phyloP scores from a whole-genome alignment of 2,113 vertebrate genomes.

The Takifugu bimaculatus region DNA sequence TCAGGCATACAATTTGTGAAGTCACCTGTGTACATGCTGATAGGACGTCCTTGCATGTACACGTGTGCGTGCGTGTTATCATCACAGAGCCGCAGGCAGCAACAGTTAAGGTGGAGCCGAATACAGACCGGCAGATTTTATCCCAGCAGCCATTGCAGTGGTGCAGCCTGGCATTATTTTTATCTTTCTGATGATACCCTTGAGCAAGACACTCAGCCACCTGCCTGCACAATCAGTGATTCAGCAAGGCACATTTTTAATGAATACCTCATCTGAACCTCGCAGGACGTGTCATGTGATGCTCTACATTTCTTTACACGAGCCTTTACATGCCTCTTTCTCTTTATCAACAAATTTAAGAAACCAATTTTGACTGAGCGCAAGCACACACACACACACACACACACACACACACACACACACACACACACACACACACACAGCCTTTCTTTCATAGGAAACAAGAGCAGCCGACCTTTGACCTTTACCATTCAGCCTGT shows the following conservation, averaged over 20 bases:
- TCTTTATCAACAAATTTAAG: neutral
- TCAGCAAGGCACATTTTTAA: no score
- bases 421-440: neutral
- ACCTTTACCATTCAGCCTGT: constrained; percentile 77
- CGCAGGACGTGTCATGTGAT: no score
- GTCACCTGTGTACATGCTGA: neutral
- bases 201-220: constrained; percentile 30
- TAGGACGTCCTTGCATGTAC: neutral
- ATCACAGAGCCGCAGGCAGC: constrained; percentile 7
- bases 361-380: neutral
- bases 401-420: neutral
- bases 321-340: neutral
- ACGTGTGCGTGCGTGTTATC: constrained; percentile 1
- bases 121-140: constrained; percentile 21
- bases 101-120: constrained; percentile 10
- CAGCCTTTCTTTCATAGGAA: constrained; percentile 71
- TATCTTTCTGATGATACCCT: constrained; percentile 30
- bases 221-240: constrained; percentile 13
- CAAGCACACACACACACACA: neutral
- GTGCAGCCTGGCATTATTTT: constrained; percentile 21
- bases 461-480: constrained; percentile 73
- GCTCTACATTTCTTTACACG: neutral
- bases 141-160: constrained; percentile 15
- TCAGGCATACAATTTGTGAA: neutral
- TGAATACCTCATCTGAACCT: no score